These are phyloP conservation scores for Lasioglossum lativentre DNA, from an alignment of 2,888 invertebrate genomes.

Conservation along the genomic window DNA sequence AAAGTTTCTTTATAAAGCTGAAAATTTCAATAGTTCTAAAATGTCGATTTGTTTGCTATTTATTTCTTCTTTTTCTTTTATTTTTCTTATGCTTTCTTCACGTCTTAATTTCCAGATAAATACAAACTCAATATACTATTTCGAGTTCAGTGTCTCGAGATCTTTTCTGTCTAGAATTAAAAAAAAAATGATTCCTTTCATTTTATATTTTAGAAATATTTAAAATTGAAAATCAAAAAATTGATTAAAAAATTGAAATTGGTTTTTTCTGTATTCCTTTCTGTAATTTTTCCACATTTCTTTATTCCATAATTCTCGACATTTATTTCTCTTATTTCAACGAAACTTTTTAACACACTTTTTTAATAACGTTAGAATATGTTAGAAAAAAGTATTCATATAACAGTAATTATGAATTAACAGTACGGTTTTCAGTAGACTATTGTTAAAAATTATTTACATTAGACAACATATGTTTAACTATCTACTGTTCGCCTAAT, in stretches of 20 bases:
- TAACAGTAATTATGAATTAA: slow-evolving; percentile 2
- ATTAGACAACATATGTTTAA: neutral
- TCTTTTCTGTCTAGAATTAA: neutral
- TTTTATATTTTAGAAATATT: neutral
- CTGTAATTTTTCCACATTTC: neutral
- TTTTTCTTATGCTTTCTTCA: slow-evolving; percentile 15
- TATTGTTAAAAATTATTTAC: neutral
- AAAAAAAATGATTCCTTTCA: neutral
- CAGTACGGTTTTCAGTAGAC: neutral
- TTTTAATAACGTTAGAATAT: neutral
- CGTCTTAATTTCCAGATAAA: slow-evolving; percentile 30
- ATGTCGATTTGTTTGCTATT: neutral
- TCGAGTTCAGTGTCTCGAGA: slow-evolving; percentile 29
- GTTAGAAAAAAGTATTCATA: neutral
- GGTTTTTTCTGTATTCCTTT: neutral
- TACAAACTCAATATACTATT: slow-evolving; percentile 22
- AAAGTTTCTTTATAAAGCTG: neutral
- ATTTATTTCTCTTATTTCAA: neutral
- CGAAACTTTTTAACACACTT: neutral
- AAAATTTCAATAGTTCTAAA: neutral
- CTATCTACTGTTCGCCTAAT: neutral
- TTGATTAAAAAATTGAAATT: neutral
- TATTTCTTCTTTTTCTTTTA: slow-evolving; percentile 24
- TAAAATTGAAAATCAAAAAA: slow-evolving; percentile 5
- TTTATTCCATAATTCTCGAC: neutral